Evolutionary conservation across 2,797 vertebrate species (phyloP), one percentile per base, ranked within the genome.

Genomic region (Denticeps clupeoides): DNA sequence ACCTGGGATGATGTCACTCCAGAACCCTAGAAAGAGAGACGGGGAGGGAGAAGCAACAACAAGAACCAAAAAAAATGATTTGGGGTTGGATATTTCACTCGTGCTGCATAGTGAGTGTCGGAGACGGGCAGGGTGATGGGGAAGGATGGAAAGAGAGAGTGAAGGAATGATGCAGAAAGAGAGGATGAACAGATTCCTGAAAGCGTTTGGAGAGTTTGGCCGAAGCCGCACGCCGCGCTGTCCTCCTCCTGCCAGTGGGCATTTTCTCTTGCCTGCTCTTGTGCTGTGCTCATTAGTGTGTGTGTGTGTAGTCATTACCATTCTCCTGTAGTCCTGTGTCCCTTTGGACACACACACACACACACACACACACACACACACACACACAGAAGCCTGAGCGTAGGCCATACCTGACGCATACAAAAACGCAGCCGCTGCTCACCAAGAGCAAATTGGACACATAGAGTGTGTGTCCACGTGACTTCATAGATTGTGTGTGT

Each of bases 241-340:
- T 62, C 68, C 52, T 61, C 53, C 58, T 60, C 70, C 55, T 33
- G 25, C 45, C 48, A 48, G 62, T 47, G 44, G 41, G 53, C 51
- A 63, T 80, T 77, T 77, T 72, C 66, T 71, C 58, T 69, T n/a
- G n/a, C 59, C 62, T 64, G 63, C 70, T 65, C 68, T 70, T 65
- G 69, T 60, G 56, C 67, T 63, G 64, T 66, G 69, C 67, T 69
- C 74, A 72, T 80, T 75, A 74, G 59, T 58, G 61, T 75, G 69
- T 73, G n/a, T n/a, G 64, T 76, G 70, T 70, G 67, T 65, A 59
- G 63, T 68, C 65, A 65, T 75, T 67, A 71, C 53, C 63, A 62
- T 61, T 60, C 51, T 59, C 56, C 64, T 59, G 55, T 58, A 69
- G 61, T 65, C 55, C n/a, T n/a, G n/a, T n/a, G n/a, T n/a, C n/a